Conservation (phyloP, 2,888 invertebrate species). For the Meteorus cinctellus region DNA sequence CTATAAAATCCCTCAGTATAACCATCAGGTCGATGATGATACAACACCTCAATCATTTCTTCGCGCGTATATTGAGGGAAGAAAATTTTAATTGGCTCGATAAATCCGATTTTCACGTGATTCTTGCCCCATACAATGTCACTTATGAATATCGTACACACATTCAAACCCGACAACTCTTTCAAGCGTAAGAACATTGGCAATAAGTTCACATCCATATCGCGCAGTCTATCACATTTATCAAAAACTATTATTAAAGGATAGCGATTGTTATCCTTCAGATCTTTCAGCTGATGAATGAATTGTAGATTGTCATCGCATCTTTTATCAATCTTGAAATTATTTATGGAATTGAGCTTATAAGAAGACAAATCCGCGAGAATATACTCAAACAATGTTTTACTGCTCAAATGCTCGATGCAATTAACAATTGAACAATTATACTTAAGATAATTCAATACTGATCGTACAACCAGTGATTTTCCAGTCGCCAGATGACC, state of each 20-base stretch:
- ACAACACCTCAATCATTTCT: slow-evolving; percentile 77
- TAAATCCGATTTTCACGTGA: slow-evolving; percentile 80
- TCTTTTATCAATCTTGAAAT: slow-evolving; percentile 73
- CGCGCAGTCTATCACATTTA: slow-evolving; percentile 85
- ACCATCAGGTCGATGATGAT: slow-evolving; percentile 65
- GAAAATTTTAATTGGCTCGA: slow-evolving; percentile 83
- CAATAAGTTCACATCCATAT: slow-evolving; percentile 83
- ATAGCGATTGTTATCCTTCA: slow-evolving; percentile 68
- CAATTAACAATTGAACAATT: slow-evolving; percentile 83
- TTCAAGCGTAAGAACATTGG: slow-evolving; percentile 83
- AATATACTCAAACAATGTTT: slow-evolving; percentile 85
- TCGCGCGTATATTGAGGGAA: slow-evolving; percentile 89
- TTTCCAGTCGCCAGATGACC: slow-evolving; percentile 92
- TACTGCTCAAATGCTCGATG: slow-evolving; percentile 86
- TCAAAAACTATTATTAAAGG: slow-evolving; percentile 84
- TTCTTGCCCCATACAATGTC: slow-evolving; percentile 89
- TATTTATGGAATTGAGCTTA: slow-evolving; percentile 70
- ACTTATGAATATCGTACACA: slow-evolving; percentile 85
- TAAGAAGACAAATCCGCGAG: slow-evolving; percentile 77
- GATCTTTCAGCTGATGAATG: slow-evolving; percentile 74
- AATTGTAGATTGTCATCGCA: slow-evolving; percentile 84
- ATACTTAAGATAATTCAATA: slow-evolving; percentile 77
- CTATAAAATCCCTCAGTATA: slow-evolving; percentile 79
- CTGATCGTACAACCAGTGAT: slow-evolving; percentile 79
- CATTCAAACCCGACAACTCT: slow-evolving; percentile 82